Base-by-base conservation (phyloP, 2,888 invertebrate genomes). In the Ormyrus rosae region DNA sequence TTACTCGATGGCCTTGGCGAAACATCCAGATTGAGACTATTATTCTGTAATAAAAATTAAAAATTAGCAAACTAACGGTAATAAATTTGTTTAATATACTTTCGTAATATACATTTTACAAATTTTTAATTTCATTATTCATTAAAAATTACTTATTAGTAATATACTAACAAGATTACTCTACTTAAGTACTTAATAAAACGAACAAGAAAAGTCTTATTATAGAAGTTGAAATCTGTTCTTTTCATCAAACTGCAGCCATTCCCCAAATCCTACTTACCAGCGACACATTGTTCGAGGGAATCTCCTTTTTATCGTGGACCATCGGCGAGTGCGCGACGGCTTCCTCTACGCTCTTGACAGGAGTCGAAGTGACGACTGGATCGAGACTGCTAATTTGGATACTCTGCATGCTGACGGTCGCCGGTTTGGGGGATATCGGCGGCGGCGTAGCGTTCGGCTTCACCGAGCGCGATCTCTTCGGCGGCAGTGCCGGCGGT, bases 401-500 rank as follows among this genome's bases (percentile, higher is more conserved):
- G 48, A 91, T 89, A 11, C 90, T 92, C 46, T 91, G 90, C 91
- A 92, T 91, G 86, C 89, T 92, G 9, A 56, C 63, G 10, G 51
- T 48, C 51, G 64, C 45, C 58, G 87, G 89, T 85, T 90, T 87
- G 79, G 90, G 86, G 70, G 90, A 88, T 82, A 89, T 81, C 69
- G 90, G 89, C 64, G 90, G 89, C 4, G 91, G 89, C 61, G 88
- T 88, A 46, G 83, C 82, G 74, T 87, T 87, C 73, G 87, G 84
- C 86, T 86, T 87, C 83, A 89, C 86, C 86, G 90, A 92, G 89
- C 89, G 93, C 87, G 91, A 91, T 86, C 92, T 91, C 89, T 94
- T 94, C 82, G 94, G 94, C 79, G 94, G 94, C 86, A 94, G 89
- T 70, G 94, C 94, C 48, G 94, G 94, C 63, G 94, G 94, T 83